phyloP scores from a whole-genome alignment of 2,797 vertebrate genomes.

The Muscicapa comitata region DNA sequence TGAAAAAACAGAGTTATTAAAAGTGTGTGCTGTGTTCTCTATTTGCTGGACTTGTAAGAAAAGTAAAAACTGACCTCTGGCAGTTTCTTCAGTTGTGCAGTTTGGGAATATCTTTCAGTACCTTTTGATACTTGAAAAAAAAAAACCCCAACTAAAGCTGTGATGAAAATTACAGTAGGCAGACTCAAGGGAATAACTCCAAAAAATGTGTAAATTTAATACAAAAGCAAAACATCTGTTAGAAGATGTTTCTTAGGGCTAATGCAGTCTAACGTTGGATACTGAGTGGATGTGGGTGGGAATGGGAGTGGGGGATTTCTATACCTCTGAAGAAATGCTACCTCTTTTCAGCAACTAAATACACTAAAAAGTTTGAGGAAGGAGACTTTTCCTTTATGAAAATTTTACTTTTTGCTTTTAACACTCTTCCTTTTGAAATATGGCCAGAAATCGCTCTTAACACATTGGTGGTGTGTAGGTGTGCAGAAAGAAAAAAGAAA shows the following conservation, averaged over 20 bases:
- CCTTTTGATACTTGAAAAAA: neutral
- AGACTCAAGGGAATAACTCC: neutral
- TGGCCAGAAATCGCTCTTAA: neutral
- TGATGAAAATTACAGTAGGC: conserved; percentile 37
- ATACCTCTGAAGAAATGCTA: neutral
- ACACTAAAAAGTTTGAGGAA: neutral
- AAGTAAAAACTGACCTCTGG: conserved; percentile 5
- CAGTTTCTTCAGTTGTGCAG: neutral
- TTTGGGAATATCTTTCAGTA: neutral
- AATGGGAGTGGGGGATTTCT: neutral
- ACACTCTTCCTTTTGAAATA: neutral
- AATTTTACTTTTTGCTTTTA: neutral
- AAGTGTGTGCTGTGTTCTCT: neutral
- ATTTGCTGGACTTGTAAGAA: neutral
- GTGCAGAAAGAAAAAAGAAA: neutral
- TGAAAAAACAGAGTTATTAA: neutral
- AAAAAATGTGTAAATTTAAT: conserved; percentile 54
- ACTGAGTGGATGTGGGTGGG: neutral
- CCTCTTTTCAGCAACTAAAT: neutral
- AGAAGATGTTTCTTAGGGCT: conserved; percentile 47
- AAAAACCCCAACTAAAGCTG: accelerated
- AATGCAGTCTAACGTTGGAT: neutral
- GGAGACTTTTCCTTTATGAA: neutral
- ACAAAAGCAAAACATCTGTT: conserved; percentile 56
- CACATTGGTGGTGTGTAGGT: neutral